phyloP scores from a whole-genome alignment of 2,888 invertebrate genomes.

The Xanthorhoe designata region DNA sequence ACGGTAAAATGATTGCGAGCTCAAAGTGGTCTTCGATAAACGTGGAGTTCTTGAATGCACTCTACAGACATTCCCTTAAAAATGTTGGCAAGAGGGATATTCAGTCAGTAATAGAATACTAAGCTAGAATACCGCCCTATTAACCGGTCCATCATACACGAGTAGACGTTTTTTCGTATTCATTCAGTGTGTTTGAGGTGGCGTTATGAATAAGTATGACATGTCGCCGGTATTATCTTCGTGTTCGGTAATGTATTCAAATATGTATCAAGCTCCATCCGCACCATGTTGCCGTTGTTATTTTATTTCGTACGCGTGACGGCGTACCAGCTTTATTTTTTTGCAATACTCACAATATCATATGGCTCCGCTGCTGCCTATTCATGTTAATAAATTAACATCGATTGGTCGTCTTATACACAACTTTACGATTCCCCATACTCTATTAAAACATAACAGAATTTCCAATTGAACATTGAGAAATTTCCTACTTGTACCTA shows the following conservation, averaged over 20 bases:
- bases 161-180: conserved; percentile 62
- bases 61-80: conserved; percentile 29
- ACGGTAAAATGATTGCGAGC: conserved; percentile 53
- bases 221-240: conserved; percentile 78
- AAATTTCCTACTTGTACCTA: conserved; percentile 11
- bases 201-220: conserved; percentile 81
- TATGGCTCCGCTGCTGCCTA: conserved; percentile 55
- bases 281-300: conserved; percentile 80
- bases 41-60: conserved; percentile 48
- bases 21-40: conserved; percentile 53
- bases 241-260: conserved; percentile 84
- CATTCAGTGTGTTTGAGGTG: conserved; percentile 67
- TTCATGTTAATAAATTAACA: conserved; percentile 45
- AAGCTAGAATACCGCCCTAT: conserved; percentile 37
- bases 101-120: conserved; percentile 28
- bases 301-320: conserved; percentile 83
- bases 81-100: conserved; percentile 26
- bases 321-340: conserved; percentile 76
- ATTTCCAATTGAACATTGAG: neutral
- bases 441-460: neutral
- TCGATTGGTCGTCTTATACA: conserved; percentile 12
- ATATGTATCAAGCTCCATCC: conserved; percentile 84
- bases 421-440: neutral
- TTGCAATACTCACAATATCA: conserved; percentile 65
- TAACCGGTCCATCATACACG: conserved; percentile 34